Base-by-base conservation (phyloP, 2,888 invertebrate genomes). In the Trissoscelio sp. region DNA sequence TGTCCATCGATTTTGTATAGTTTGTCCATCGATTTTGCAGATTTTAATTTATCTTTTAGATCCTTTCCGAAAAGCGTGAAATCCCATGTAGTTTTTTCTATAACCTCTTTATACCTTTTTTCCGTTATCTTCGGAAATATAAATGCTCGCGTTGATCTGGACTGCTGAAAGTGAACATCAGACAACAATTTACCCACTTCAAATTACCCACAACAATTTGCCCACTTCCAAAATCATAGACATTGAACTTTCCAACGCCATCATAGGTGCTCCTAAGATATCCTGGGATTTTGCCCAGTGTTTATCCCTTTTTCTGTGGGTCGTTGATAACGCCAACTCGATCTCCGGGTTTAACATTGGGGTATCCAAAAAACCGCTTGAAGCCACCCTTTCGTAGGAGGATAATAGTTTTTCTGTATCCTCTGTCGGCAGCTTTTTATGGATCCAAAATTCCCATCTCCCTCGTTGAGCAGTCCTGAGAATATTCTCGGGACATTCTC, bases 31-130 rank as follows among this genome's bases (percentile, higher is more conserved):
- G 57, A 12, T 20, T 80, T 70, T 3, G 78, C 53, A 3, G 39
- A 20, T 18, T 73, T 79, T 2, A 83, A 18, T 14, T 55, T 69
- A 3, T 64, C 70, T 3, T 42, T 48, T 3, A 81, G 20, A 0
- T 75, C 28, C 2, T 66, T 7, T 5, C 79, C 77, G 28, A 79
- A 79, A 4, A 83, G 48, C 9, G 51, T 55, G 0, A 34, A 55
- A 12, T 70, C 67, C 24, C 66, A 39, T n/a, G 58, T 57, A 0
- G 69, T 14, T 11, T 69, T 42, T 28, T 79, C 58, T 3, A 83
- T 18, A 3, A 81, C 31, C 0, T 62, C 44, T 31, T 57, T 77
- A 2, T 57, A 58, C 16, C 60, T 57, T 16, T 69, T 81, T 3
- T 74, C 62, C 1, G 28, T 4, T 0, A 72, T 11, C 3, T 73